Percentiles rank a stretch among this genome's conserved stretches.
These are phyloP conservation scores for Fukomys damarensis DNA, from an alignment of 2,113 vertebrate species.

Conservation along the genomic window DNA sequence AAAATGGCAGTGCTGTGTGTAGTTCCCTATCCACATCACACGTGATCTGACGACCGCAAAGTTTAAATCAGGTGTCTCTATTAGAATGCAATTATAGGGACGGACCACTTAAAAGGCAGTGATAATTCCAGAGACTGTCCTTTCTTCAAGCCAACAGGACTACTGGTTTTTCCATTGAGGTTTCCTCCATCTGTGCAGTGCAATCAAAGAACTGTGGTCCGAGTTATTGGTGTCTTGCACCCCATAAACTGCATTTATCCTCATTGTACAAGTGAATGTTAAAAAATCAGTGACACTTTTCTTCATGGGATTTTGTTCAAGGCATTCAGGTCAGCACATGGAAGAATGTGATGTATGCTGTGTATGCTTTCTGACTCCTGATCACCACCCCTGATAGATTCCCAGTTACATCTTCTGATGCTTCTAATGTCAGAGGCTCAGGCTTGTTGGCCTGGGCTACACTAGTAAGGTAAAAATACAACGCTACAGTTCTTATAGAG, in stretches of 20 bases:
- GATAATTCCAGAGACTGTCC: neutral
- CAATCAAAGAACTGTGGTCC: neutral
- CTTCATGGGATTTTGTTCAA: neutral
- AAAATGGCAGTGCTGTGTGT: neutral
- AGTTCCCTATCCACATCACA: neutral
- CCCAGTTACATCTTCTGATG: neutral
- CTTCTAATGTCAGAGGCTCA: neutral
- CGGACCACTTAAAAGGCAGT: neutral
- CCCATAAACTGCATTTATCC: rapidly evolving
- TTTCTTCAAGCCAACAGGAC: neutral
- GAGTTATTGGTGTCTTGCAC: neutral
- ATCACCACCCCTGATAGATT: neutral
- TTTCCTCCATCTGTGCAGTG: rapidly evolving
- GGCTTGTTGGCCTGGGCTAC: neutral
- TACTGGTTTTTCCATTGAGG: neutral
- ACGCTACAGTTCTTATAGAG: neutral
- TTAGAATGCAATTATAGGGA: neutral
- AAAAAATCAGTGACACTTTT: neutral
- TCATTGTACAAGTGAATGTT: neutral
- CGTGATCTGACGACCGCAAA: neutral
- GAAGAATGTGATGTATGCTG: neutral
- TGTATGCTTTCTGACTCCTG: neutral
- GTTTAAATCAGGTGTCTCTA: neutral
- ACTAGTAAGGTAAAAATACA: neutral
- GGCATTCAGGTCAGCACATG: neutral